A percentile compares a stretch with the other conserved stretches of the same genome.
Conservation (phyloP, 2,113 vertebrate species). For the Carettochelys insculpta region DNA sequence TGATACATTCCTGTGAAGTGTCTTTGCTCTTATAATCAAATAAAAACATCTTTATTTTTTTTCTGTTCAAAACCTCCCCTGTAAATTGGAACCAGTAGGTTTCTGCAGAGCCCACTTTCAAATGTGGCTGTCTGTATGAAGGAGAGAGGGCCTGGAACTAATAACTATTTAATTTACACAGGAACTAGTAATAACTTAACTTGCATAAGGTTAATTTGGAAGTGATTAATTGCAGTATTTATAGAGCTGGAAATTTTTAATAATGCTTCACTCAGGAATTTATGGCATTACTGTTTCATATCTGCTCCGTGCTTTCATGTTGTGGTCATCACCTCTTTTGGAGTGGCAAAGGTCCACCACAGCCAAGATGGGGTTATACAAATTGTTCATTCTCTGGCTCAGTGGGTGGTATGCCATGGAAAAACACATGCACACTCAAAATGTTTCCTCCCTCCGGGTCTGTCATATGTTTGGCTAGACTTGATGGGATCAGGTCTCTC, state of each 20-base stretch:
- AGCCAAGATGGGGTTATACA: constrained; percentile 29
- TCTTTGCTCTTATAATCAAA: constrained; percentile 73
- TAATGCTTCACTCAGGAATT: constrained; percentile 64
- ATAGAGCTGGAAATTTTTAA: constrained; percentile 72
- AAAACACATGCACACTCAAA: neutral
- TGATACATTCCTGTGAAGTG: constrained; percentile 69
- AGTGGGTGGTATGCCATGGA: neutral
- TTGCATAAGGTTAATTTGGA: constrained; percentile 73
- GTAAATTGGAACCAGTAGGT: constrained; percentile 65
- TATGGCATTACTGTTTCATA: constrained; percentile 44
- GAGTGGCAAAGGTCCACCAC: neutral
- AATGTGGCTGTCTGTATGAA: constrained; percentile 26
- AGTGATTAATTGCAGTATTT: constrained; percentile 75
- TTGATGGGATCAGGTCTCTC: constrained; percentile 21
- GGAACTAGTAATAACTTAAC: constrained; percentile 71
- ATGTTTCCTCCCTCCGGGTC: constrained; percentile 33
- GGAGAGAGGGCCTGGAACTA: constrained; percentile 69
- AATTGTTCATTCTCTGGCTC: constrained; percentile 45
- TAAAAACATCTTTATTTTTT: neutral
- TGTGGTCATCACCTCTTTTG: constrained; percentile 3
- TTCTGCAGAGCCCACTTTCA: constrained; percentile 3
- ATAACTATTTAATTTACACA: constrained; percentile 77
- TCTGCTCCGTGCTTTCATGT: constrained; percentile 7
- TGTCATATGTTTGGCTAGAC: constrained; percentile 37
- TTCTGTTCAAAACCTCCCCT: constrained; percentile 13